Conservation (phyloP, 2,113 vertebrate species). For the Nanorana parkeri region DNA sequence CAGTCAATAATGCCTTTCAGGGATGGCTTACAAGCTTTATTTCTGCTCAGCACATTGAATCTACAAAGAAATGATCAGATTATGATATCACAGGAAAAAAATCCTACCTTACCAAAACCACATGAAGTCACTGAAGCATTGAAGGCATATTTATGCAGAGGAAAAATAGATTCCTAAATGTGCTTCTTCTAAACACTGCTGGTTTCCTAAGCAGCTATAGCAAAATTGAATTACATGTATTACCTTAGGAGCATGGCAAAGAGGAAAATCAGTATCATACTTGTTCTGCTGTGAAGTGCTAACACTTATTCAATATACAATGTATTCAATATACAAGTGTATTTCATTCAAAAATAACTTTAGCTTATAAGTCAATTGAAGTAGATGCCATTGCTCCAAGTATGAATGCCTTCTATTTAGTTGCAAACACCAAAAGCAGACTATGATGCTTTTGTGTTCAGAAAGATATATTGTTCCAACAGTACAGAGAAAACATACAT, state of each 20-base stretch:
- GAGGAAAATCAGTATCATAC: constrained; percentile 30
- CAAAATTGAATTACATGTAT: constrained; percentile 59
- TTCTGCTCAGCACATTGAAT: constrained; percentile 43
- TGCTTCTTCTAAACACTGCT: constrained; percentile 66
- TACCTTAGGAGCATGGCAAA: constrained; percentile 22
- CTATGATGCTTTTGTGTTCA: background rate
- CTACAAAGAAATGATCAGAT: constrained; percentile 58
- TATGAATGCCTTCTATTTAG: background rate
- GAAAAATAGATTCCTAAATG: constrained; percentile 60
- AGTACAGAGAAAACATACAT: no score
- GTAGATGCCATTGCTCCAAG: constrained; percentile 13
- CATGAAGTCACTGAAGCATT: constrained; percentile 68
- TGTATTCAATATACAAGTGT: constrained; percentile 32
- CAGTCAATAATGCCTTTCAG: background rate
- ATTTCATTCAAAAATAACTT: constrained; percentile 29
- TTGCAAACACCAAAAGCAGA: background rate
- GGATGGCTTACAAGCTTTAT: fast-evolving
- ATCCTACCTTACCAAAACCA: constrained; percentile 63
- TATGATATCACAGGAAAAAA: constrained; percentile 63
- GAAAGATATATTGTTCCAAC: background rate
- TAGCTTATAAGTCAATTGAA: constrained; percentile 17
- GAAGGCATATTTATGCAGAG: constrained; percentile 47
- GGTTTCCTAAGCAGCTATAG: constrained; percentile 63
- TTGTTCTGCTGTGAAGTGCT: constrained; percentile 28
- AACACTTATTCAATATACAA: constrained; percentile 30